These are phyloP conservation scores for Ectobius pallidus DNA, from an alignment of 2,888 invertebrate genomes.

Conservation along the genomic window DNA sequence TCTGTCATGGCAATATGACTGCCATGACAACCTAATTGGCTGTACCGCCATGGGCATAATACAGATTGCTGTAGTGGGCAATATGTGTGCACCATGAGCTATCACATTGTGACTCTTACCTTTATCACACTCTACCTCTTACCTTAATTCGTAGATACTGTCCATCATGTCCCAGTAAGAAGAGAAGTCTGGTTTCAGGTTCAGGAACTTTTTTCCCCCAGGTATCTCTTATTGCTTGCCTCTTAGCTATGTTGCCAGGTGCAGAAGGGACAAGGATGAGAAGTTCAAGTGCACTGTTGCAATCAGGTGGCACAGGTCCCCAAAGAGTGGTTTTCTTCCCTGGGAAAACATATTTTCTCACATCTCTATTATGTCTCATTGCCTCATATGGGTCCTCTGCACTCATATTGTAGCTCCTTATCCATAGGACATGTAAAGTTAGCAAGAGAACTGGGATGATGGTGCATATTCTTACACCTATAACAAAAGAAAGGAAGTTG, in stretches of 20 bases:
- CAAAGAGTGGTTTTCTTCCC: constrained; percentile 1
- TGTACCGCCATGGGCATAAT: too few species aligned
- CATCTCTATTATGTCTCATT: constrained; percentile 1
- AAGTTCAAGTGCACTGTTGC: neutral
- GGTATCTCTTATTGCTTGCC: constrained; percentile 23
- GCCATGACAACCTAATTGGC: too few species aligned
- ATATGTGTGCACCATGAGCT: too few species aligned
- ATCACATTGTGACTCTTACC: too few species aligned
- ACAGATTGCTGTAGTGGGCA: too few species aligned
- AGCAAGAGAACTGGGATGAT: neutral
- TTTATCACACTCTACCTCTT: too few species aligned
- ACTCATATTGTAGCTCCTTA: too few species aligned
- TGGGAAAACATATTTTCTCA: constrained; percentile 10
- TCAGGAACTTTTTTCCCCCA: constrained; percentile 15
- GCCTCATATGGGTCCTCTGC: neutral
- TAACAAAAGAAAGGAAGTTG: too few species aligned
- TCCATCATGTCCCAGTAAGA: constrained; percentile 29
- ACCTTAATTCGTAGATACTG: neutral
- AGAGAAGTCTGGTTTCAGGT: neutral
- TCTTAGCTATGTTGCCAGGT: neutral
- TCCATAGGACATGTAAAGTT: neutral
- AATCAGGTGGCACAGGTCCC: neutral
- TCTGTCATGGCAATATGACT: too few species aligned
- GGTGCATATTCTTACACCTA: neutral
- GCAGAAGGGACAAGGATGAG: constrained; percentile 24